Conservation (phyloP, 2,888 invertebrate genomes). For the Pandemis corylana region DNA sequence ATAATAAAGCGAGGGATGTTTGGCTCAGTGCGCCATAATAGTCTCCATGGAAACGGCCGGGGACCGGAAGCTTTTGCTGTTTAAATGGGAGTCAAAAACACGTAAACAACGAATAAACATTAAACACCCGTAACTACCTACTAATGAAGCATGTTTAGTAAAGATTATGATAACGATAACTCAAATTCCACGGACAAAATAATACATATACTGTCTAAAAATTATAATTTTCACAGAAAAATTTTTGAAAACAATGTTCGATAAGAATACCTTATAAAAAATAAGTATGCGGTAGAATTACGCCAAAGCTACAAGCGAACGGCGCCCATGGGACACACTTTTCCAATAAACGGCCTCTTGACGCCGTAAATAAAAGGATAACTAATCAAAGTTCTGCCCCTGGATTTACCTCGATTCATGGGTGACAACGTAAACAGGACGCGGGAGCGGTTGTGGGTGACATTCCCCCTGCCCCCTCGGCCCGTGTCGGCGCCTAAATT, state of each 20-base stretch:
- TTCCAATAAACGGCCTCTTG: constrained; percentile 57
- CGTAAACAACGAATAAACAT: constrained; percentile 27
- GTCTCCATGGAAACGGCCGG: constrained; percentile 66
- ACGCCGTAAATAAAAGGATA: constrained; percentile 68
- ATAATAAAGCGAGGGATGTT: constrained; percentile 65
- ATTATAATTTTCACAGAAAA: constrained; percentile 14
- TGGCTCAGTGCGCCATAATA: constrained; percentile 51
- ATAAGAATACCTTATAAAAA: constrained; percentile 30
- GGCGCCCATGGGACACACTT: constrained; percentile 40
- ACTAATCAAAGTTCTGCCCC: constrained; percentile 72
- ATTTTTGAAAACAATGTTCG: constrained; percentile 1
- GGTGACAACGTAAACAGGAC: constrained; percentile 71
- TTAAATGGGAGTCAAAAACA: constrained; percentile 41
- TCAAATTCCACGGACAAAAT: neutral
- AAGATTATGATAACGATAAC: constrained; percentile 15
- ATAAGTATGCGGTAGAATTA: constrained; percentile 21
- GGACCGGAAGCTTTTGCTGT: constrained; percentile 58
- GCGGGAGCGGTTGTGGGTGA: constrained; percentile 54
- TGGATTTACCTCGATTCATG: constrained; percentile 66
- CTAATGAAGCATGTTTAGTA: neutral
- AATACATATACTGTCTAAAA: neutral
- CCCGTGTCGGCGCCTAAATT: constrained; percentile 62
- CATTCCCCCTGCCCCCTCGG: constrained; percentile 47
- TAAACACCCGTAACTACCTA: neutral
- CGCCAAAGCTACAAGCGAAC: constrained; percentile 24